Evolutionary conservation across 1,140 invertebrate genomes (phyloP), one percentile per base, ranked within the genome.

Genomic region (Zelostemma sp.): DNA sequence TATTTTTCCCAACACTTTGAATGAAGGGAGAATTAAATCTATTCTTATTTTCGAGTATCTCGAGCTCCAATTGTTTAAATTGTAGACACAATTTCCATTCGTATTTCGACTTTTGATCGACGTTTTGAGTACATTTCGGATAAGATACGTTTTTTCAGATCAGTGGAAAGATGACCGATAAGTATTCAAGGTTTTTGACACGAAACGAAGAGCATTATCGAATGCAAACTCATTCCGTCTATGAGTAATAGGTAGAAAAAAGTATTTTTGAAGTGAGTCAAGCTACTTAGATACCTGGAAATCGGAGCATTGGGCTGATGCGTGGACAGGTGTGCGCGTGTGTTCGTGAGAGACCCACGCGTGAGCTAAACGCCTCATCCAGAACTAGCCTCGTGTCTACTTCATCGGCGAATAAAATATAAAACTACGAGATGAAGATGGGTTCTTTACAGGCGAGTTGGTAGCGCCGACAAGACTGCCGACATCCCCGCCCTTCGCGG

Each of bases 391-490:
- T 58, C 35, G 15, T n/a, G 71, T 71, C 60, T 49, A 65, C 61
- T 54, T 75, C 77, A 35, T 80, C 73, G 69, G 67, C 61, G 62
- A 53, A 67, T 69, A 77, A 81, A 80, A 78, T 80, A 77, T 70
- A 75, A 79, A 75, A 72, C 69, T 57, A 68, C 66, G 63, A 68
- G 63, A 57, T 56, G 61, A 66, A 76, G 74, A 77, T 73, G 64
- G 74, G 76, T 77, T 79, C 74, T 78, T 81, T 78, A 81, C 69
- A 77, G 72, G 25, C 74, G 63, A 75, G 76, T 74, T 76, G 79
- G 79, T 80, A 80, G 79, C 77, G 74, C 62, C 21, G 70, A 81
- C 79, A 80, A 78, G 78, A 80, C 79, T 78, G 75, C 72, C 76
- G 74, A 80, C 78, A 81, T 74, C 74, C 60, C 74, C 76, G 79